Evolutionary conservation across 2,888 invertebrate species (phyloP), one percentile per base, ranked within the genome.

Genomic region (Encarsia formosa): DNA sequence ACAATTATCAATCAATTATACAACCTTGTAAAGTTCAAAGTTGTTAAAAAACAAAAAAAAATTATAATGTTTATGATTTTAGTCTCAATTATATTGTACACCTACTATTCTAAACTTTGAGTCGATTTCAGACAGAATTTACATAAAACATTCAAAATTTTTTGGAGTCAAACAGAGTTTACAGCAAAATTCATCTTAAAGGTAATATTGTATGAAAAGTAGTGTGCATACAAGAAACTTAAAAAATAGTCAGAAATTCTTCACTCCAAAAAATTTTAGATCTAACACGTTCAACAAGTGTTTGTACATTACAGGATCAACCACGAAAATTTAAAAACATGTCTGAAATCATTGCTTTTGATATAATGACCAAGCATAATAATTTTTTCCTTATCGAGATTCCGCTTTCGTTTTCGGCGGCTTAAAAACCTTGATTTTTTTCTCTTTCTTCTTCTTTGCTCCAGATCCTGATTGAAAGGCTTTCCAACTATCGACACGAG

Each of bases 361-460:
- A 2, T 34, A 40, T 49, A 22, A 37, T 44, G 39, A 18, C 16
- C 42, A 41, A 26, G 20, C 18, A 5, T 20, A 39, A 18, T 26
- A 5, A 51, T 9, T 4, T 9, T 26, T 37, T 56, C 45, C 68
- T 84, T 86, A 91, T 86, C 93, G 87, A 45, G 91, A 86, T 76
- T 94, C 94, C 0, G 93, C 91, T 75, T 94, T 94, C 55, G 91
- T 91, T 76, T 93, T 93, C 0, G 94, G 94, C 1, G 94, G 94
- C 72, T 88, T 88, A 77, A 94, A 92, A 23, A 83, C 81, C 75
- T 87, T 88, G 62, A 88, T 81, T 72, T 89, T 90, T 75, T 88
- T 88, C 56, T 79, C 84, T 67, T 90, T 85, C 72, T 90, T 90
- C 60, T 83, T 82, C 70, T 88, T 88, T 15, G 75, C 69, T 11